A percentile compares a stretch with the other conserved stretches of the same genome.
Evolutionary conservation across 2,797 vertebrate species (phyloP).

Genomic region (Heliangelus exortis): DNA sequence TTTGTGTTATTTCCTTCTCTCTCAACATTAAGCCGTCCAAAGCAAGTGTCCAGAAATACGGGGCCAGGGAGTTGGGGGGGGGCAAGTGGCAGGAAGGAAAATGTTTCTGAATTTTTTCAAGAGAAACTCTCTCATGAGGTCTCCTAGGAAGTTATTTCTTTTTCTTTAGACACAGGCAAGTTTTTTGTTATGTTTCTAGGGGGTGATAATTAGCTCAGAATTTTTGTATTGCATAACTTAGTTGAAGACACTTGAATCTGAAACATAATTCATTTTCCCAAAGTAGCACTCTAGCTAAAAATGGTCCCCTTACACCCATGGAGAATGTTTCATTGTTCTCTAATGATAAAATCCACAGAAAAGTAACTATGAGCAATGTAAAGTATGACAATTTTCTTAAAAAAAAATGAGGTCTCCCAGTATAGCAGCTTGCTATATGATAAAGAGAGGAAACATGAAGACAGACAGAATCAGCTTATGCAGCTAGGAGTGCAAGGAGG

Average conservation of each 20-base stretch:
- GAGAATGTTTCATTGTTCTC: not conserved
- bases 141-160: not conserved
- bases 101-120: not conserved
- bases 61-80: no score
- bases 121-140: not conserved
- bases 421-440: not conserved
- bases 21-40: not conserved
- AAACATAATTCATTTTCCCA: not conserved
- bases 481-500: not conserved
- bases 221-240: not conserved
- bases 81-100: not conserved
- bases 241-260: not conserved
- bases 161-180: not conserved
- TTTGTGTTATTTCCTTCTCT: not conserved
- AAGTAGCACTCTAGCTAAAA: not conserved
- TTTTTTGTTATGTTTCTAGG: not conserved
- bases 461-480: not conserved
- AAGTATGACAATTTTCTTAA: not conserved
- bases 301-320: not conserved
- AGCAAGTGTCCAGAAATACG: not conserved
- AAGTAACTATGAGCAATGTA: not conserved
- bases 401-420: not conserved
- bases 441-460: not conserved
- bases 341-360: not conserved
- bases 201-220: not conserved